phyloP scores from a whole-genome alignment of 2,113 vertebrate species.

The Carassius auratus region DNA sequence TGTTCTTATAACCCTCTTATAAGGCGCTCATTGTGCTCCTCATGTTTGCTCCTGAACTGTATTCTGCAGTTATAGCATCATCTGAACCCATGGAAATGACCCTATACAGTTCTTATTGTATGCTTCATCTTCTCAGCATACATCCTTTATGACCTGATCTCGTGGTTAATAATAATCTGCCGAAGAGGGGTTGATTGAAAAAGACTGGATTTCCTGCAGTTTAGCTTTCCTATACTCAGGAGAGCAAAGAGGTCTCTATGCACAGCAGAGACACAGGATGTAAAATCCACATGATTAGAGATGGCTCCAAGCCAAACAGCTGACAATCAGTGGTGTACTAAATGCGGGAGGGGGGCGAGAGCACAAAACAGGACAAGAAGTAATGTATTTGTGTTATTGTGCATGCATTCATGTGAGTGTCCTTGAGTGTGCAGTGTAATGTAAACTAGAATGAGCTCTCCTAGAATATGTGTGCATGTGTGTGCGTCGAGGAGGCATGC shows the following conservation, averaged over 20 bases:
- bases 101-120: slow-evolving; percentile 9
- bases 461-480: neutral
- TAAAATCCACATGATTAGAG: slow-evolving; percentile 51
- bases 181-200: slow-evolving; percentile 47
- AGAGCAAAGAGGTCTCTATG: slow-evolving; percentile 28
- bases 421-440: slow-evolving; percentile 6
- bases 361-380: neutral
- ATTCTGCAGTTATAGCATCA: neutral
- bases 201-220: slow-evolving; percentile 36
- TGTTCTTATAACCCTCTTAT: neutral
- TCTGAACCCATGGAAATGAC: neutral
- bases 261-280: slow-evolving; percentile 32
- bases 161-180: slow-evolving; percentile 38
- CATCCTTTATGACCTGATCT: slow-evolving; percentile 47
- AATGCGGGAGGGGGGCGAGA: neutral
- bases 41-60: neutral
- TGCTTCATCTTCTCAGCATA: slow-evolving; percentile 35
- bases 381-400: slow-evolving; percentile 6
- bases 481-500: neutral
- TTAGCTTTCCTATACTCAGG: slow-evolving; percentile 25
- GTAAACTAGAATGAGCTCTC: slow-evolving; percentile 9
- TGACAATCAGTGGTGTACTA: slow-evolving; percentile 42
- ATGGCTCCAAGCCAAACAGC: slow-evolving; percentile 48
- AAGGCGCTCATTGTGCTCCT: neutral
- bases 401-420: slow-evolving; percentile 17